phyloP scores from a whole-genome alignment of 2,113 vertebrate genomes.

The Sander lucioperca region DNA sequence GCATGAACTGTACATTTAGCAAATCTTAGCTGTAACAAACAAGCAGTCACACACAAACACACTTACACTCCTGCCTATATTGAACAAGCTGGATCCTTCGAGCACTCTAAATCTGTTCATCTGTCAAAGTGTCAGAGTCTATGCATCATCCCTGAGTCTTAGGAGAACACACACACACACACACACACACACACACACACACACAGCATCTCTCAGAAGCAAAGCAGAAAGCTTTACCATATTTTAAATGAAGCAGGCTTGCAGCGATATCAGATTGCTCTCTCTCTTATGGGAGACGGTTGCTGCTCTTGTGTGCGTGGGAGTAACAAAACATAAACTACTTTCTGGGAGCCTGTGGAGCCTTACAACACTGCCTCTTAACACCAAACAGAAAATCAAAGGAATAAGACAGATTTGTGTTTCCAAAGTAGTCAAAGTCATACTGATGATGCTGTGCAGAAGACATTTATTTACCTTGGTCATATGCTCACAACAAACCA shows the following conservation, averaged over 20 bases:
- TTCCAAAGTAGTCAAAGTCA: constrained; percentile 49
- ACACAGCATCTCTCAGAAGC: constrained; percentile 72
- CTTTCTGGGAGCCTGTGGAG: constrained; percentile 69
- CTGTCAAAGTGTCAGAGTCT: constrained; percentile 85
- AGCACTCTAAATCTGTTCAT: constrained; percentile 86
- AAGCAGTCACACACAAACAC: constrained; percentile 38
- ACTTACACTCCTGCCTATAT: constrained; percentile 73
- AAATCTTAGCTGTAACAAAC: constrained; percentile 61
- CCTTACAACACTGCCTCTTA: constrained; percentile 63
- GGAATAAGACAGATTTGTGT: constrained; percentile 62
- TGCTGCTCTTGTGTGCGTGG: constrained; percentile 66
- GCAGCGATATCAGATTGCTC: constrained; percentile 77
- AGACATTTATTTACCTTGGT: constrained; percentile 66
- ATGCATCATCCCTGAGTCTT: constrained; percentile 80
- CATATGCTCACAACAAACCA: constrained; percentile 45
- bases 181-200: constrained; percentile 46
- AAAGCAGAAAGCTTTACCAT: constrained; percentile 77
- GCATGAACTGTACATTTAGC: constrained; percentile 62
- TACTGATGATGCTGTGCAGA: constrained; percentile 49
- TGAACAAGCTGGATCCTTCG: constrained; percentile 80
- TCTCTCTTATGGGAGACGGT: constrained; percentile 75
- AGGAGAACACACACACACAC: constrained; percentile 54
- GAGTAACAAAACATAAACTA: constrained; percentile 79
- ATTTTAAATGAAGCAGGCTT: constrained; percentile 79
- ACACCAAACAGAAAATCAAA: constrained; percentile 63